A percentile compares a stretch with the other conserved stretches of the same genome.
Conservation (phyloP, 2,113 vertebrate genomes). For the Numida meleagris region DNA sequence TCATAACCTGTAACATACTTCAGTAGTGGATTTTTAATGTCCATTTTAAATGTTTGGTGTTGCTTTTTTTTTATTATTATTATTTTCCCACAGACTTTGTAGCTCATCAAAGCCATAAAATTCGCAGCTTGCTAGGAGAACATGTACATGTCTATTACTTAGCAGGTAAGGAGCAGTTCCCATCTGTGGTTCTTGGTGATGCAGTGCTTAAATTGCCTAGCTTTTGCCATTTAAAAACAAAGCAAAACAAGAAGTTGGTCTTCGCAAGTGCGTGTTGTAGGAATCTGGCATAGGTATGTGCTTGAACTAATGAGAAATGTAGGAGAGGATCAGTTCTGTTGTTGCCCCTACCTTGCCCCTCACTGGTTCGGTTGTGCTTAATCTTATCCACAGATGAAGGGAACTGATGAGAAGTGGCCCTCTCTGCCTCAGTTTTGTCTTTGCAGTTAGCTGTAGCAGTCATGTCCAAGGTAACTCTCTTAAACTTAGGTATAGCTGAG, state of each 20-base stretch:
- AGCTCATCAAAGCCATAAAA: neutral
- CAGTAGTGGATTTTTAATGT: neutral
- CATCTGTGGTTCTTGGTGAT: neutral
- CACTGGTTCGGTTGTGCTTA: neutral
- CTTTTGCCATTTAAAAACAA: neutral
- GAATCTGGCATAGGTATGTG: neutral
- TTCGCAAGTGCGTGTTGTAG: neutral
- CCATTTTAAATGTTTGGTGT: neutral
- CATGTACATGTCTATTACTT: neutral
- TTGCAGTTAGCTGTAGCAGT: neutral
- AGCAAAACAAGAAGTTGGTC: neutral
- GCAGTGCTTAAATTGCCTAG: neutral
- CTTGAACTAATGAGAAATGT: neutral
- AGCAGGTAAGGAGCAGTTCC: neutral
- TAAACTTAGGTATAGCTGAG: rapidly evolving
- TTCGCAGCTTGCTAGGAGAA: neutral
- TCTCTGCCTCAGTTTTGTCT: neutral
- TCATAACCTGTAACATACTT: neutral
- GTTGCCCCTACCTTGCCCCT: neutral
- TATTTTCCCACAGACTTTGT: neutral
- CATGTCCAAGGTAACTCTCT: neutral
- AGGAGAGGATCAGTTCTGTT: neutral
- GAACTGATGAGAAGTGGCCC: neutral
- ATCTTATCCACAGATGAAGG: neutral
- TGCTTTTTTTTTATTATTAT: neutral